Percentiles rank a stretch among this genome's conserved stretches.
phyloP scores from a whole-genome alignment of 1,140 invertebrate species.

The Drosophila nigrodunni region DNA sequence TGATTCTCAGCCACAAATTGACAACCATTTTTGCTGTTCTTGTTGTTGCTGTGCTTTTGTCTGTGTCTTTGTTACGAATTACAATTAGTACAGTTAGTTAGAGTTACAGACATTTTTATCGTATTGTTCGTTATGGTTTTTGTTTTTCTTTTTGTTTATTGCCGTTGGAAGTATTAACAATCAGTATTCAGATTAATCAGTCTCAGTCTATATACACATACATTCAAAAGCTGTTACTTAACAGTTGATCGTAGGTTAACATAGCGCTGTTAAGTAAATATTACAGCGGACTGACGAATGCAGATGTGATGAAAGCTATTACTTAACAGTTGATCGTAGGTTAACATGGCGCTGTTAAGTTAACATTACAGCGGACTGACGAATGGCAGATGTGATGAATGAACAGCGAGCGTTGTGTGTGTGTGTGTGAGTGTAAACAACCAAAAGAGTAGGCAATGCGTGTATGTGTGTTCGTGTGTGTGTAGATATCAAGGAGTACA shows the following conservation, averaged over 20 bases:
- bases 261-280: neutral
- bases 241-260: neutral
- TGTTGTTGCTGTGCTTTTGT: no score
- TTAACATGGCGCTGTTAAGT: neutral
- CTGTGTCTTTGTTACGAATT: neutral
- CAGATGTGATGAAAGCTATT: neutral
- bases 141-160: neutral
- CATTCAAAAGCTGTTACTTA: neutral
- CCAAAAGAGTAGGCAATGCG: slow-evolving; percentile 34
- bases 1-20: slow-evolving; percentile 17
- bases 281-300: no score
- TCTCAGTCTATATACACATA: slow-evolving; percentile 36
- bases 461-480: neutral
- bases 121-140: no score
- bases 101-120: neutral
- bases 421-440: slow-evolving; percentile 32
- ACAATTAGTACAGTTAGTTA: neutral
- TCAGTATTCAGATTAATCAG: slow-evolving; percentile 30
- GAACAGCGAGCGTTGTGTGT: neutral
- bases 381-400: neutral
- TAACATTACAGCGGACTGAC: neutral
- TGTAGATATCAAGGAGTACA: slow-evolving; percentile 8
- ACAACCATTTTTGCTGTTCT: neutral
- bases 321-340: neutral
- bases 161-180: slow-evolving; percentile 29